These are phyloP conservation scores for Lacanobia oleracea DNA, from an alignment of 2,888 invertebrate species.

Conservation along the genomic window DNA sequence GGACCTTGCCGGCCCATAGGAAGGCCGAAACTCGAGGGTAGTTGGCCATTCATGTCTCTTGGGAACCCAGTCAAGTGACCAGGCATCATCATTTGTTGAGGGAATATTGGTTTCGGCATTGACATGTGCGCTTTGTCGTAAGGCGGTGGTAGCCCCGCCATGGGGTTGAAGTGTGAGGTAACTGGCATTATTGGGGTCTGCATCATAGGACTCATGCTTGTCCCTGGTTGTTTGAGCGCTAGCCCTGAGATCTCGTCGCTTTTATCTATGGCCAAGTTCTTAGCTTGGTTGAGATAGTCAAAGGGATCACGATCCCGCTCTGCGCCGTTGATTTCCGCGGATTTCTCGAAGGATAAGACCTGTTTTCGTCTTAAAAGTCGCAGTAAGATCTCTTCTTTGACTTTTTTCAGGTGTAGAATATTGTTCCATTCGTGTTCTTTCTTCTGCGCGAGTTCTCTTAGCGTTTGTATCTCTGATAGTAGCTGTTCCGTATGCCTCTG, in stretches of 20 bases:
- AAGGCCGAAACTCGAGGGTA: constrained; percentile 88
- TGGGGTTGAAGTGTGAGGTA: constrained; percentile 83
- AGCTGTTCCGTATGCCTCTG: constrained; percentile 92
- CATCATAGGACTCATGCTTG: constrained; percentile 79
- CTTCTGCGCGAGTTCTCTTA: constrained; percentile 93
- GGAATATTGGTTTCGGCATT: constrained; percentile 86
- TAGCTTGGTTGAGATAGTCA: constrained; percentile 85
- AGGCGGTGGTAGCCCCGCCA: constrained; percentile 85
- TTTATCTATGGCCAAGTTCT: constrained; percentile 86
- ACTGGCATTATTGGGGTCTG: constrained; percentile 82
- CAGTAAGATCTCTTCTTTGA: constrained; percentile 95
- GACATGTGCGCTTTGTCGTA: constrained; percentile 86
- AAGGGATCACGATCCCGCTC: constrained; percentile 81
- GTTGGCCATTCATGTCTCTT: constrained; percentile 90
- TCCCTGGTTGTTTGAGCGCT: constrained; percentile 82
- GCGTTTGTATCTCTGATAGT: constrained; percentile 92
- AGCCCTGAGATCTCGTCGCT: constrained; percentile 88
- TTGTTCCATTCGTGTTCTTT: constrained; percentile 97
- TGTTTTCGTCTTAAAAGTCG: constrained; percentile 93
- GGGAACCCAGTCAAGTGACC: constrained; percentile 84
- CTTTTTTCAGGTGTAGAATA: constrained; percentile 94
- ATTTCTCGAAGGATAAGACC: constrained; percentile 88
- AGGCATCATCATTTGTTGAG: constrained; percentile 85
- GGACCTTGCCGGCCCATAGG: constrained; percentile 93
- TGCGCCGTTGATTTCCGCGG: constrained; percentile 82